phyloP scores from a whole-genome alignment of 1,140 invertebrate genomes.

The Telenomus remus region DNA sequence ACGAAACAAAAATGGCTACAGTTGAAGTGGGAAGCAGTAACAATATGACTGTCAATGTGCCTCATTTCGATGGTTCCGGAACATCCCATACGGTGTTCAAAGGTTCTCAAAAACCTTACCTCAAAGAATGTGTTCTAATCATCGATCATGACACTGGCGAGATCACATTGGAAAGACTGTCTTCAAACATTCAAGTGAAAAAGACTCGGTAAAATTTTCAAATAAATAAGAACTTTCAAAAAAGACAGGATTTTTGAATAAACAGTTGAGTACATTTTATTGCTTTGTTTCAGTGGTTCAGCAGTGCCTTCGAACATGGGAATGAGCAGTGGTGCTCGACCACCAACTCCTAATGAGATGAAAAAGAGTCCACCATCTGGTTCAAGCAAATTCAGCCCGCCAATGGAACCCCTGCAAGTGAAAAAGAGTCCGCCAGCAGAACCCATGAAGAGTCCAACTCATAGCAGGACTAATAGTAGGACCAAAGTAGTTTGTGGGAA shows the following conservation, averaged over 20 bases:
- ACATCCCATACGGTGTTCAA: constrained; percentile 94
- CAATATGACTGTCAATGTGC: constrained; percentile 93
- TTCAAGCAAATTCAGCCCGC: constrained; percentile 25
- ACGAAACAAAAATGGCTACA: constrained; percentile 90
- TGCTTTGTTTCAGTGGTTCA: background rate
- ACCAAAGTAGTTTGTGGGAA: constrained; percentile 79
- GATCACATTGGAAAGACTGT: constrained; percentile 93
- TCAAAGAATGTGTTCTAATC: constrained; percentile 96
- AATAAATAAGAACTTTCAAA: no score
- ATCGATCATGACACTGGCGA: constrained; percentile 93
- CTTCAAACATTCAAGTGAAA: constrained; percentile 94
- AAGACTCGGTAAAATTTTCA: constrained; percentile 85
- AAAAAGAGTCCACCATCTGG: constrained; percentile 31
- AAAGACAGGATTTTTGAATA: no score
- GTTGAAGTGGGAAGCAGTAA: constrained; percentile 92
- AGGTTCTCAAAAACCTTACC: constrained; percentile 91
- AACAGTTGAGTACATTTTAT: no score
- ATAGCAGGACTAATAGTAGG: constrained; percentile 79
- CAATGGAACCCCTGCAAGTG: constrained; percentile 53
- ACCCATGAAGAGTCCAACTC: constrained; percentile 69
- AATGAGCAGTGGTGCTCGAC: constrained; percentile 15
- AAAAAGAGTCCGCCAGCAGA: constrained; percentile 74
- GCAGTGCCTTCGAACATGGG: constrained; percentile 59
- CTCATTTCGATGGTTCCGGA: constrained; percentile 92
- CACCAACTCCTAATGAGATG: constrained; percentile 19